A percentile compares a stretch with the other conserved stretches of the same genome.
Evolutionary conservation across 2,797 vertebrate species (phyloP).

Genomic region (Falco naumanni): DNA sequence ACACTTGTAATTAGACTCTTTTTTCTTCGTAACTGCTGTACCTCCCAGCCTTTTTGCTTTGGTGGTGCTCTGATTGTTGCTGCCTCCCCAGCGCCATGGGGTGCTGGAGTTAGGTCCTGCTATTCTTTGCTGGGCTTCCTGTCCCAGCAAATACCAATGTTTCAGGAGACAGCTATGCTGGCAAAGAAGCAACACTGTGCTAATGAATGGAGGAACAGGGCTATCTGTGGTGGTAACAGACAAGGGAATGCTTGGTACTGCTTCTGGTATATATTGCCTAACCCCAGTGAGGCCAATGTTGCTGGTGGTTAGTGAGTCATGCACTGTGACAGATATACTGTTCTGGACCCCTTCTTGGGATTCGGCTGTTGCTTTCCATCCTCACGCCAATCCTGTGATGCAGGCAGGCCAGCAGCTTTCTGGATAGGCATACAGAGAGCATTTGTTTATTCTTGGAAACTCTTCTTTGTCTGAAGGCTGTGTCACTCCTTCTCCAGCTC

Average conservation of each 20-base stretch:
- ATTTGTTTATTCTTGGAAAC: neutral
- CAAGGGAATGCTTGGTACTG: neutral
- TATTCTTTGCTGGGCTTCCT: neutral
- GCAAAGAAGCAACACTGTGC: neutral
- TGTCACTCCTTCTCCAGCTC: neutral
- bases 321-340: neutral
- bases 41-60: neutral
- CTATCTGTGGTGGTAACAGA: neutral
- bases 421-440: neutral
- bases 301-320: neutral
- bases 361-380: neutral
- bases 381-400: neutral
- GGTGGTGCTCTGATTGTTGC: neutral
- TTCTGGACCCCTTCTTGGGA: neutral
- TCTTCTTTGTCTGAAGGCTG: neutral
- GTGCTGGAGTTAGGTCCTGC: neutral
- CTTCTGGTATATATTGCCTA: fast-evolving
- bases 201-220: too few relatives aligned
- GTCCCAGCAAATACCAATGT: fast-evolving
- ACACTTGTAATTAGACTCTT: neutral
- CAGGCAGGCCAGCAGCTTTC: neutral
- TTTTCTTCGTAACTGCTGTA: neutral
- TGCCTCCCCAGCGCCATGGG: fast-evolving
- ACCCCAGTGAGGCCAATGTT: too few relatives aligned
- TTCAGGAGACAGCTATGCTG: neutral